Evolutionary conservation across 2,797 vertebrate species (phyloP), one percentile per base, ranked within the genome.

Genomic region (Gymnopithys bicolor): DNA sequence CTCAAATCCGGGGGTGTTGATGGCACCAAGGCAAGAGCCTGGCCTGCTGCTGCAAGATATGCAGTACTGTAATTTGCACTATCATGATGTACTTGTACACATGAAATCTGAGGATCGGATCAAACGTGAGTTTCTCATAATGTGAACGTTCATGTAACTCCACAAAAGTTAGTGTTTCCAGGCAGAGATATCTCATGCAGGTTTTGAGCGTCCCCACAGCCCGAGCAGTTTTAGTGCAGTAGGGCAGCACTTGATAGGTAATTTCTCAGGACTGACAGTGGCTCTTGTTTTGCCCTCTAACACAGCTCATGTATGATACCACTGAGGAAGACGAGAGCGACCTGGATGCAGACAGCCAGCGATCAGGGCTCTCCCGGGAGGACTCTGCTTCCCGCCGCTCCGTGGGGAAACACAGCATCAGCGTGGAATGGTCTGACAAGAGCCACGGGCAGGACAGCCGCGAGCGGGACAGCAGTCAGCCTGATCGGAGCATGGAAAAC

Each of bases 231-330:
- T 63, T 11, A 45, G 46, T 14, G n/a, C 8, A 13, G 25, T 30
- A n/a, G 1, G 0, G 41, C 60, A 76, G 56, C 18, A 16, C 14
- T 41, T 13, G 10, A 39, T 7, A 12, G 43, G 49, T 46, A 16
- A 17, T 2, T 84, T 27, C 63, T 63, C 53, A 8, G 43, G 46
- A 22, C 22, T 80, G 43, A 48, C 58, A 27, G 7, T 4, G 11
- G 25, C 67, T 90, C 67, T 91, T 59, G 9, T 27, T 62, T 62
- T 59, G n/a, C 35, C 59, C 35, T 67, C 48, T 56, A 56, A 67
- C 76, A 23, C 92, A 98, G 98, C 86, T 97, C 43, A 43, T 80
- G 5, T 95, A 91, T 1, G 97, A 95, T 64, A 58, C 60, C 43
- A 89, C 92, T 0, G 67, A 97, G 18, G 97, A 98, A 23, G 96